Base-by-base conservation (phyloP, 2,888 invertebrate species). In the Chironomus tentans region DNA sequence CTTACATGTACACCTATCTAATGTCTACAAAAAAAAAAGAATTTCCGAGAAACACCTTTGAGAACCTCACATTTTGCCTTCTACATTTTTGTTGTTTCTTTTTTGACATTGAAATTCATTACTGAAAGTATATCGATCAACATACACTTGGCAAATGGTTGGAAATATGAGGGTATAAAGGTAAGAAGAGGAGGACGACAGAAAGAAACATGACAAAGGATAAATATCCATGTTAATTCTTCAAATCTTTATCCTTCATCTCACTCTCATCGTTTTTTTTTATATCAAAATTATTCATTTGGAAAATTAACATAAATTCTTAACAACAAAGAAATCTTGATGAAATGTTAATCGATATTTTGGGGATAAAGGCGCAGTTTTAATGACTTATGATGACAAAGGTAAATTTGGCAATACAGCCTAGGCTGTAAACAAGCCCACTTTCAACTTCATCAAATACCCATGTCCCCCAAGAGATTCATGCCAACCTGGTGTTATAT, bases 241-340 rank as follows among this genome's bases (percentile, higher is more conserved):
- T 18, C n/a, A 68, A 68, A 68, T 70, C 70, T 70, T 47, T 13
- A 48, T 70, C 70, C 65, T 24, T 48, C 48, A 22, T 70, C 70
- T 46, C 24, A 18, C 48, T 47, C 21, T 13, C 22, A 28, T 13
- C 15, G 13, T 68, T 12, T 28, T 50, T 50, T 56, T n/a, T 56
- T 18, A 18, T 56, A 15, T 56, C 21, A 24, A 65, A 65, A 21
- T 21, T 24, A 65, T 65, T 65, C 65, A 65, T 24, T 65, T 24
- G 65, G 65, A 68, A 68, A 68, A 68, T 70, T 70, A 70, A 70
- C 70, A 70, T 70, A 70, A 70, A 70, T 70, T 70, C 70, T 68
- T 68, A 24, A 65, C 10, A 56, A 56, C 21, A 10, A 65, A 10
- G 24, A 6, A 22, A 38, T 10, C 0, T 38, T 10, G 13, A 7